Evolutionary conservation across 30 jellyfish, hydroid and myxozoan genomes (phyloP).

Genomic region (Pelagia noctiluca): DNA sequence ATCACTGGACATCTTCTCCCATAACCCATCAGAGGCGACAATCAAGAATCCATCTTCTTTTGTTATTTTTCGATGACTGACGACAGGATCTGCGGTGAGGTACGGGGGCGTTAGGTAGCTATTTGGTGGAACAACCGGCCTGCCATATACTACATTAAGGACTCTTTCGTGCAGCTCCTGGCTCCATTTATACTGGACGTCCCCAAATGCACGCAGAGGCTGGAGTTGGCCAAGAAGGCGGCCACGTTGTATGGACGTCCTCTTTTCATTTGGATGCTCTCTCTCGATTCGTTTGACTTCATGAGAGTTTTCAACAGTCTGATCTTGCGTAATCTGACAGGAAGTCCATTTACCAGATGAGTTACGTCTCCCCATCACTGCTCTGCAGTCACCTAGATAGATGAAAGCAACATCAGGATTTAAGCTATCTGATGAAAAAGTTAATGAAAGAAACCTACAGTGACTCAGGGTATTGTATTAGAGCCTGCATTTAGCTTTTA

Average conservation of each 20-base stretch:
- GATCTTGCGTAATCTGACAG: conserved; percentile 85
- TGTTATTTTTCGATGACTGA: conserved; percentile 61
- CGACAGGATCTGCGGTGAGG: conserved; percentile 92
- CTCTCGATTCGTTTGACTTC: conserved; percentile 77
- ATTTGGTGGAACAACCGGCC: conserved; percentile 85
- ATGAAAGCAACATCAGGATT: neutral
- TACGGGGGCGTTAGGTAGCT: conserved; percentile 90
- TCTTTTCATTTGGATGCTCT: conserved; percentile 87
- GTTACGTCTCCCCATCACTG: conserved; percentile 81
- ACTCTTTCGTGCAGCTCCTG: conserved; percentile 81
- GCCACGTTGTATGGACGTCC: conserved; percentile 65
- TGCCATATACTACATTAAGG: conserved; percentile 81
- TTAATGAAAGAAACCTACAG: no score
- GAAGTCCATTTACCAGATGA: conserved; percentile 72
- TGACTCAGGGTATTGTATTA: no score
- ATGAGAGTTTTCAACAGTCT: conserved; percentile 72
- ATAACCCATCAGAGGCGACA: conserved; percentile 93
- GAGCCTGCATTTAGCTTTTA: no score
- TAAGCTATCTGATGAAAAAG: neutral
- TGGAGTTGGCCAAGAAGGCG: conserved; percentile 95
- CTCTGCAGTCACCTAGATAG: conserved; percentile 92
- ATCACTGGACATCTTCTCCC: conserved; percentile 93
- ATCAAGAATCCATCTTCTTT: conserved; percentile 80
- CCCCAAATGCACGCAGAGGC: conserved; percentile 98
- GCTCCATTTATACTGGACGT: conserved; percentile 93